Evolutionary conservation across 2,888 invertebrate species (phyloP).

Genomic region (Onthophagus sagittarius): DNA sequence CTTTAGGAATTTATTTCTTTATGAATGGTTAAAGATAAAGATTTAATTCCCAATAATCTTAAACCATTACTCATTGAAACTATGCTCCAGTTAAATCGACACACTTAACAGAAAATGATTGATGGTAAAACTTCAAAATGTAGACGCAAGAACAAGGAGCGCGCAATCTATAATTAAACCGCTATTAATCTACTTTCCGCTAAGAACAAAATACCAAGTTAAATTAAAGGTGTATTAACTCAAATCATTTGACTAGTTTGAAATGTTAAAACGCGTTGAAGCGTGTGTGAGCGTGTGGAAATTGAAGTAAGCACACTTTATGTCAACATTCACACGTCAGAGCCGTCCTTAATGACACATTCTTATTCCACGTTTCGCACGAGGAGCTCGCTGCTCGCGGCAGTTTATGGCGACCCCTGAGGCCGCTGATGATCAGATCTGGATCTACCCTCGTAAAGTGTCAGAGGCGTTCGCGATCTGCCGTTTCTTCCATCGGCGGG

Average conservation of each 20-base stretch:
- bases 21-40: too few relatives aligned
- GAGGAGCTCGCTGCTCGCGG: slow-evolving; percentile 25
- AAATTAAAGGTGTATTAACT: neutral
- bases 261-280: neutral
- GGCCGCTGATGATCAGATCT: slow-evolving; percentile 8
- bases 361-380: slow-evolving; percentile 44
- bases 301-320: slow-evolving; percentile 30
- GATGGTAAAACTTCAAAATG: neutral
- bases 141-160: neutral
- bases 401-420: slow-evolving; percentile 5
- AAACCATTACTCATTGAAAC: neutral
- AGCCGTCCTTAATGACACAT: slow-evolving; percentile 42
- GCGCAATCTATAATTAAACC: neutral
- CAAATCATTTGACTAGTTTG: too few relatives aligned
- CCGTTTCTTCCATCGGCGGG: neutral
- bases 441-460: slow-evolving; percentile 10
- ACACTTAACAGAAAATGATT: neutral
- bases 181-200: neutral
- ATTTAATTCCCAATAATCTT: too few relatives aligned
- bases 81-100: neutral
- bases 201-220: neutral
- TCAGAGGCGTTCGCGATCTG: neutral
- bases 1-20: too few relatives aligned
- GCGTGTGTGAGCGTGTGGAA: slow-evolving; percentile 24
- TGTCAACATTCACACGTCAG: slow-evolving; percentile 42